Evolutionary conservation across 2,888 invertebrate genomes (phyloP).

Genomic region (Onthophagus sagittarius): DNA sequence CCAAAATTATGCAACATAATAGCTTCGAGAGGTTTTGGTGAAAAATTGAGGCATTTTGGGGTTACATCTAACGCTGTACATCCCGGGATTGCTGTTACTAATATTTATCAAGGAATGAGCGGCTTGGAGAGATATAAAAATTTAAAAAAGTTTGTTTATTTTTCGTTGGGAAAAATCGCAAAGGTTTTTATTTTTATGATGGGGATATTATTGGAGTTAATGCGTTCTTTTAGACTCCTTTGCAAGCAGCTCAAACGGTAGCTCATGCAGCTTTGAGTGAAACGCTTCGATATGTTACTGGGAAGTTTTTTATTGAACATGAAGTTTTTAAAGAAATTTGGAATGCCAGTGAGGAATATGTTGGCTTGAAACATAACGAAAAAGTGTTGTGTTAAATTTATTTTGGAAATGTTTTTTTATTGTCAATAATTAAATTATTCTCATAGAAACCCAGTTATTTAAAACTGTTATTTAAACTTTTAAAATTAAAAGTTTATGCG

Average conservation of each 20-base stretch:
- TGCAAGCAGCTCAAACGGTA: conserved; percentile 2
- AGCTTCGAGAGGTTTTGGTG: conserved; percentile 41
- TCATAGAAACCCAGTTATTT: no score
- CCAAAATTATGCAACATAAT: conserved; percentile 44
- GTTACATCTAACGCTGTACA: conserved; percentile 43
- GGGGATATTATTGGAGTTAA: neutral
- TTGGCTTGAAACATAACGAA: neutral
- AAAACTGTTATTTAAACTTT: no score
- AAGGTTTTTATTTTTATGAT: conserved; percentile 10
- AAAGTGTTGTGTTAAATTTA: neutral
- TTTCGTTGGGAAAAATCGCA: conserved; percentile 4
- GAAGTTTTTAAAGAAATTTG: neutral
- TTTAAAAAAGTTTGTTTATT: conserved; percentile 20
- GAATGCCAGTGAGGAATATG: conserved; percentile 6
- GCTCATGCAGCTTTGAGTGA: neutral
- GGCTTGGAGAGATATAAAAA: conserved; percentile 16
- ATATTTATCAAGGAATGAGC: conserved; percentile 65
- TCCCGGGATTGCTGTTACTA: conserved; percentile 66
- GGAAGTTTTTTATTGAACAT: neutral
- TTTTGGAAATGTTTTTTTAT: no score
- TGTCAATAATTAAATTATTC: no score
- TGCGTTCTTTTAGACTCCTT: neutral
- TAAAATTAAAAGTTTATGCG: no score
- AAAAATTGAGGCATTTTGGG: conserved; percentile 36
- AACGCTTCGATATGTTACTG: neutral